Evolutionary conservation across 2,113 vertebrate genomes (phyloP).

Genomic region (Pygoscelis adeliae): DNA sequence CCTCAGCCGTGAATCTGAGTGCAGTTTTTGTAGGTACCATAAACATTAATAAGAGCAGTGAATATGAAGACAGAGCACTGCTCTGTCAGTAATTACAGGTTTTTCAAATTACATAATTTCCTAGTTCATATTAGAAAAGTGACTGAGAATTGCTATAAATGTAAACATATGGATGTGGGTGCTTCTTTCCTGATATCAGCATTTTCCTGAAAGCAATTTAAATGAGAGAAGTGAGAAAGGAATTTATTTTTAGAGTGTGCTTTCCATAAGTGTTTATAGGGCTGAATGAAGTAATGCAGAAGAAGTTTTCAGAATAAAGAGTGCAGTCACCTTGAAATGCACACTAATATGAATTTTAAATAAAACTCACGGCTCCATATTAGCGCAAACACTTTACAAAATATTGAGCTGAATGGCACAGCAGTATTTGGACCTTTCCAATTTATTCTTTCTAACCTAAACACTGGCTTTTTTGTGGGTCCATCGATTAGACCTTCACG

Average conservation of each 20-base stretch:
- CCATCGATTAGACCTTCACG: background rate
- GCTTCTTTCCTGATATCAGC: conserved; percentile 49
- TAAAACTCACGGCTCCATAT: background rate
- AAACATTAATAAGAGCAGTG: background rate
- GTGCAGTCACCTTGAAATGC: conserved; percentile 24
- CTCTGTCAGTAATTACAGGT: conserved; percentile 22
- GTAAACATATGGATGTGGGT: conserved; percentile 61
- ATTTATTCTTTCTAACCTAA: background rate
- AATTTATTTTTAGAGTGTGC: conserved; percentile 48
- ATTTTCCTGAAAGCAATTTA: conserved; percentile 50
- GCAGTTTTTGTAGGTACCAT: background rate
- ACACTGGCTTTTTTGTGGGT: background rate
- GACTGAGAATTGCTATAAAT: conserved; percentile 29
- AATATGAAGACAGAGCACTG: background rate
- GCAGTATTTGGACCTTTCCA: background rate
- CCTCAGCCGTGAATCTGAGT: background rate
- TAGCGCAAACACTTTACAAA: background rate
- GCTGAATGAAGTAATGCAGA: conserved; percentile 37
- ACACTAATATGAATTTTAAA: conserved; percentile 32
- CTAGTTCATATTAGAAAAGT: conserved; percentile 30
- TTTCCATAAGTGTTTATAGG: conserved; percentile 34
- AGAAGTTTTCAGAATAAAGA: conserved; percentile 28
- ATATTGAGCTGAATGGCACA: background rate
- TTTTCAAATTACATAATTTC: conserved; percentile 42
- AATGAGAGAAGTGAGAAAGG: conserved; percentile 29